phyloP scores from a whole-genome alignment of 1,140 invertebrate species.

The Zaprionus davidi region DNA sequence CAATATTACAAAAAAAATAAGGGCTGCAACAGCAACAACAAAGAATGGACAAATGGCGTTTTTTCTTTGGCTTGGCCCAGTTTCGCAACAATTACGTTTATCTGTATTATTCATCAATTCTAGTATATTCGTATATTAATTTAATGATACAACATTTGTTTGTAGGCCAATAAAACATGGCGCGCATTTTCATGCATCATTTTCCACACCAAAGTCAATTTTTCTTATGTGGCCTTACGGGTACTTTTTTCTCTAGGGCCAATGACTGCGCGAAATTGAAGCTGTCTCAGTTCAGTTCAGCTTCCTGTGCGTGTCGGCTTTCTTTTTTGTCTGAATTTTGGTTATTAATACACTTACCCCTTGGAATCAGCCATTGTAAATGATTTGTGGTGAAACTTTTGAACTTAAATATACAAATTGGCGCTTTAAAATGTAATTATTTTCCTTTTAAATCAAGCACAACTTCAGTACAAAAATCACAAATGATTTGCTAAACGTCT shows the following conservation, averaged over 20 bases:
- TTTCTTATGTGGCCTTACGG: conserved; percentile 67
- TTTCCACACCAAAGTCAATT: conserved; percentile 21
- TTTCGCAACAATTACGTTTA: conserved; percentile 45
- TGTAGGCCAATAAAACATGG: not conserved
- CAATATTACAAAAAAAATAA: conserved; percentile 9
- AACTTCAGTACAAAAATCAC: conserved; percentile 58
- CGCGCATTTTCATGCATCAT: conserved; percentile 6
- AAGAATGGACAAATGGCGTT: conserved; percentile 61
- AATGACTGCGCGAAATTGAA: conserved; percentile 76
- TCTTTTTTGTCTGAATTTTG: conserved; percentile 22
- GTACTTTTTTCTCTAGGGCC: conserved; percentile 38
- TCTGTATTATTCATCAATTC: not conserved
- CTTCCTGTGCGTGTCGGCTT: conserved; percentile 51
- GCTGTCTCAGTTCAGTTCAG: conserved; percentile 24
- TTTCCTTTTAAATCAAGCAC: conserved; percentile 43
- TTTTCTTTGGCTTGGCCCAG: conserved; percentile 59
- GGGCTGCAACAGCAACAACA: conserved; percentile 46
- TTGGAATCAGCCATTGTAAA: conserved; percentile 71
- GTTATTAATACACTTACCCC: conserved; percentile 61
- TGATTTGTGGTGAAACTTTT: conserved; percentile 60
- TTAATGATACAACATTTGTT: not conserved
- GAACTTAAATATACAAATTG: conserved; percentile 66
- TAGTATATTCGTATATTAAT: not conserved
- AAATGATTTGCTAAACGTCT: conserved; percentile 63
- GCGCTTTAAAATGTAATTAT: conserved; percentile 32